Base-by-base conservation (phyloP, 2,888 invertebrate species). In the Pecten maximus region DNA sequence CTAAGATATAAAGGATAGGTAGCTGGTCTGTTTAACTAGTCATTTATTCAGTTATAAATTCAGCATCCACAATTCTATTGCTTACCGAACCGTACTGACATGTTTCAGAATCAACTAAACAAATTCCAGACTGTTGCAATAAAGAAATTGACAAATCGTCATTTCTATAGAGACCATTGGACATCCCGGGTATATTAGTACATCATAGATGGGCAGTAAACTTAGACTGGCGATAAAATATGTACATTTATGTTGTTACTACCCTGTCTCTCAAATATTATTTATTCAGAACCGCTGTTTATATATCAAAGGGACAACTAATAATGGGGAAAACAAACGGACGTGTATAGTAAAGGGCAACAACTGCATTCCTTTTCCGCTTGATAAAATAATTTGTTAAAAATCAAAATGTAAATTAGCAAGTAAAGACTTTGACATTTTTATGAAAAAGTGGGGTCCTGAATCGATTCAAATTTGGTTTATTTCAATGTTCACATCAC, bases 401-500 rank as follows among this genome's bases (percentile, higher is more conserved):
- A 74, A 74, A 74, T 74, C 74, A 74, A 74, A 74, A 74, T 74
- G 74, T 12, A 74, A 74, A 74, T 74, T 74, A 74, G 74, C 74
- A 74, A 74, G 74, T 74, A 74, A 74, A 74, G 74, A 74, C 74
- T 74, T 74, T 74, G 74, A 74, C 74, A 74, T 74, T 74, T 74
- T 74, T 74, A 74, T 74, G 74, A 74, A 74, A 74, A 74, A 74
- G 28, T 74, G 35, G 15, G 35, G 28, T 3, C 74, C 74, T 74
- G 74, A 74, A 74, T 74, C 35, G 74, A 74, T 74, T 74, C 74
- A 74, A 74, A 74, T 74, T 74, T 28, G 74, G 74, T 74, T 74
- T 28, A 74, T 35, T 74, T 74, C 74, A 74, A 74, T 74, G 74
- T 74, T 74, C 74, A 74, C 74, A 74, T 74, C 74, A 74, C 74